These are phyloP conservation scores for Rhyacophila evoluta DNA, from an alignment of 2,888 invertebrate genomes.

Conservation along the genomic window DNA sequence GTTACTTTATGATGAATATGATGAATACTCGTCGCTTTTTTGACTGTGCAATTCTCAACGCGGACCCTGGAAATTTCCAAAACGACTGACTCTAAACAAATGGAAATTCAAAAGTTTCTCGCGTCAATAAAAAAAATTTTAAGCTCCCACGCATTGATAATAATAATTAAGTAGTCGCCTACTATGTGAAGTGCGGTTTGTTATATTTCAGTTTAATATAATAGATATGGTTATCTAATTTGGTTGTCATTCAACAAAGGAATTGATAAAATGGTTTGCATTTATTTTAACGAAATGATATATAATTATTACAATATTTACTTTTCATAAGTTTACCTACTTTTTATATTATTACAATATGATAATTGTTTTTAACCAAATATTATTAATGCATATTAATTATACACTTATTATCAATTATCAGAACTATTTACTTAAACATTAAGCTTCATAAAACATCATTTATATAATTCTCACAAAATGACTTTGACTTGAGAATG, in stretches of 20 bases:
- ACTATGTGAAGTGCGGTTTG: not conserved
- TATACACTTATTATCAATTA: too few relatives aligned
- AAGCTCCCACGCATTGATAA: not conserved
- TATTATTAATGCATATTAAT: not conserved
- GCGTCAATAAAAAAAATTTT: not conserved
- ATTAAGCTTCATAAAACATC: too few relatives aligned
- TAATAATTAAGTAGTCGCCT: not conserved
- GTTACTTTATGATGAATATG: not conserved
- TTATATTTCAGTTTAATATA: not conserved
- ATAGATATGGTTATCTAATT: not conserved
- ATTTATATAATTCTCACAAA: too few relatives aligned
- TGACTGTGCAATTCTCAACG: not conserved
- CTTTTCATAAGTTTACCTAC: not conserved
- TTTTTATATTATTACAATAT: not conserved
- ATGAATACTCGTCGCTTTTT: not conserved
- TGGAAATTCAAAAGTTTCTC: not conserved
- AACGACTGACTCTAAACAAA: constrained; percentile 13
- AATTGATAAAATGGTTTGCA: constrained; percentile 11
- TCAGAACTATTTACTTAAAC: too few relatives aligned
- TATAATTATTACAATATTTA: not conserved
- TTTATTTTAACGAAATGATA: not conserved
- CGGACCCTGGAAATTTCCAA: constrained; percentile 5
- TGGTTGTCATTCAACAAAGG: not conserved
- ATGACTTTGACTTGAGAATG: too few relatives aligned
- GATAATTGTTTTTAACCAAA: not conserved